phyloP scores from a whole-genome alignment of 2,113 vertebrate species.

The Leptodactylus fuscus region DNA sequence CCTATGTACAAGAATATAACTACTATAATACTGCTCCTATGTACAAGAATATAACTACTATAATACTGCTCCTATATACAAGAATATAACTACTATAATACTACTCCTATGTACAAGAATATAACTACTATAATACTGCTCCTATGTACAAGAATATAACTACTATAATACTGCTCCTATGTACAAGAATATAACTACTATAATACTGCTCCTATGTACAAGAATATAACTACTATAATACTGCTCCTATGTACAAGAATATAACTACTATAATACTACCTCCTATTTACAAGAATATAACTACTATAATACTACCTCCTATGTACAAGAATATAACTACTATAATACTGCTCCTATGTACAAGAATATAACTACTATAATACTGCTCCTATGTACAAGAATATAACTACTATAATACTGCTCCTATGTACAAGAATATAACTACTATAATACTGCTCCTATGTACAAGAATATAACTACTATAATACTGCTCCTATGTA shows the following conservation, averaged over 20 bases:
- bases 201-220: constrained; percentile 2
- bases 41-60: neutral
- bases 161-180: neutral
- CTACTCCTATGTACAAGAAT: neutral
- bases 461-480: neutral
- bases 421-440: no score
- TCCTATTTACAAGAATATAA: no score
- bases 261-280: constrained; percentile 1
- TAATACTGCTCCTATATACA: neutral
- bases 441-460: no score
- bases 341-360: no score
- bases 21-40: constrained; percentile 1
- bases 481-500: neutral
- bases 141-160: constrained; percentile 1
- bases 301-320: no score
- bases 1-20: neutral
- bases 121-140: constrained; percentile 11
- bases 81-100: neutral
- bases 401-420: no score
- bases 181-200: constrained; percentile 1
- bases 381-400: no score
- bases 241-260: neutral
- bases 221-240: constrained; percentile 14
- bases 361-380: no score
- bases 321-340: no score